Base-by-base conservation (phyloP, 2,113 vertebrate species). In the Catharus minimus region DNA sequence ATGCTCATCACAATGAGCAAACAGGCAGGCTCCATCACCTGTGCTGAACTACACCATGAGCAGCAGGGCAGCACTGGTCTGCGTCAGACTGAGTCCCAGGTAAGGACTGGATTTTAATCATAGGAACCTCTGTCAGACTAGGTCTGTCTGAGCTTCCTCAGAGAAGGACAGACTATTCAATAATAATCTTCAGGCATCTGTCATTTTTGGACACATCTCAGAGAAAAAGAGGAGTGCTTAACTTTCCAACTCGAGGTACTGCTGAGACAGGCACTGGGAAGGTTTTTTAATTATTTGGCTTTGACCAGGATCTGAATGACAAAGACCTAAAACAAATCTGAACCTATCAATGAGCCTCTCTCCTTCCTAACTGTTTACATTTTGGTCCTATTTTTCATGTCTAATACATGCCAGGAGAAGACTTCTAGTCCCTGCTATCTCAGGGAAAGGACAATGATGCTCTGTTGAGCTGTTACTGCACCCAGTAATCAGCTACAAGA, bases 11-110 rank as follows among this genome's bases (percentile, higher is more conserved):
- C 61, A 30, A 10, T 1, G 3, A 53, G 20, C 58, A 26, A 58
- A 76, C 8, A 24, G 26, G 43, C 50, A 55, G 21, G 44, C 17
- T 36, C 26, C 52, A 26, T 23, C n/a, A 44, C 18, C 65, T 19
- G 8, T 1, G 5, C 43, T 27, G 20, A 46, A 43, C 84, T 46
- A 24, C 0, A 0, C 43, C 39, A 5, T 0, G 16, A 39, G 32
- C 7, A n/a, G 46, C 27, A 58, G 60, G 22, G 62, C 55, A 86
- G 58, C 27, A 9, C 13, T 18, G 8, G 2, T 5, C 17, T 0
- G 0, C 30, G 44, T 5, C 13, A 39, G 33, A 18, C 7, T 26
- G 8, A 22, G 22, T 13, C 24, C 32, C 47, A n/a, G 24, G 9
- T 9, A 68, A 72, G 50, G 39, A 38, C 46, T 23, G 15, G 30